These are phyloP conservation scores for Pangasius djambal DNA, from an alignment of 2,797 vertebrate species.

Conservation along the genomic window DNA sequence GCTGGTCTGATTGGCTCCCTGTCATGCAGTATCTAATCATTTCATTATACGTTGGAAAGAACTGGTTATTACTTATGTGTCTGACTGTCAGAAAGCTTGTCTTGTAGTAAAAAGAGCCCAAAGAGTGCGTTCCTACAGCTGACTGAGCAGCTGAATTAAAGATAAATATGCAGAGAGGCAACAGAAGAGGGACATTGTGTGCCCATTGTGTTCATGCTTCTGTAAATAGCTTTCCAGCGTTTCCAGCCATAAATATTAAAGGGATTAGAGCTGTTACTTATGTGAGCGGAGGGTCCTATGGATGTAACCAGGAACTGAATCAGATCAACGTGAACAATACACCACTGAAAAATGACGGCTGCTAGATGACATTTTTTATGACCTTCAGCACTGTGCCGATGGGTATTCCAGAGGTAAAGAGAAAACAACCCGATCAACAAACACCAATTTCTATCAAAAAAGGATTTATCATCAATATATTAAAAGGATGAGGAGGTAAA, in stretches of 20 bases:
- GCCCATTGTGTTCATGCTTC: constrained; percentile 32
- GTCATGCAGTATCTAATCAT: constrained; percentile 39
- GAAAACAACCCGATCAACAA: constrained; percentile 18
- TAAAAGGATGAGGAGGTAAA: not conserved
- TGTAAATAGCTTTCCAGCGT: constrained; percentile 39
- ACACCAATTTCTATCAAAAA: not conserved
- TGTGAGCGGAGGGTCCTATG: constrained; percentile 10
- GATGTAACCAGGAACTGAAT: constrained; percentile 31
- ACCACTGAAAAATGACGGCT: constrained; percentile 35
- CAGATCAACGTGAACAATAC: constrained; percentile 31
- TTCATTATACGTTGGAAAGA: constrained; percentile 42
- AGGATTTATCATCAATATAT: not conserved
- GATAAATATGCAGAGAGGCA: constrained; percentile 44
- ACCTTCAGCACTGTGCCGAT: constrained; percentile 37
- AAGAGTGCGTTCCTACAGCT: constrained; percentile 29
- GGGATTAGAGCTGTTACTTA: constrained; percentile 39
- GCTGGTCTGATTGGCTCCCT: constrained; percentile 9
- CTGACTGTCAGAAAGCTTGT: constrained; percentile 63
- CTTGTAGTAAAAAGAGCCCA: constrained; percentile 53
- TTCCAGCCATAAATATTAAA: constrained; percentile 44
- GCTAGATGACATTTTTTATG: constrained; percentile 47
- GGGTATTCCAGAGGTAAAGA: constrained; percentile 28
- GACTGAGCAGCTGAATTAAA: constrained; percentile 29
- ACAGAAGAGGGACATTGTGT: not conserved
- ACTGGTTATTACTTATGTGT: constrained; percentile 57